These are phyloP conservation scores for Chironomus tentans DNA, from an alignment of 2,888 invertebrate species.

Conservation along the genomic window DNA sequence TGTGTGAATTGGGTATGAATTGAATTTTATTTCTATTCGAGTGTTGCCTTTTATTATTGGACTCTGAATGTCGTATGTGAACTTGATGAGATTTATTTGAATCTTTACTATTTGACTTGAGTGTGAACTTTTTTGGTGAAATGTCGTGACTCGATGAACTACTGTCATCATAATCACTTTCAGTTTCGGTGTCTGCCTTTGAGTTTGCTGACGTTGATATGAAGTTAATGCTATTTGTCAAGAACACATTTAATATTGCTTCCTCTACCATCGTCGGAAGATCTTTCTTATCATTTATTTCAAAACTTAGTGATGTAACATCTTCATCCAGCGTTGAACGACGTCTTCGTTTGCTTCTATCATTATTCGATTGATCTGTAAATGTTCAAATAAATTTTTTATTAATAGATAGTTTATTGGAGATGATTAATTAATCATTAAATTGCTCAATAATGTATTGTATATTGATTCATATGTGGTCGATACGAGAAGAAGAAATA, in stretches of 20 bases:
- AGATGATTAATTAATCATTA: no score
- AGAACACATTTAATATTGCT: constrained; percentile 23
- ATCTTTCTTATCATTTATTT: constrained; percentile 9
- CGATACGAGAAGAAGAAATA: no score
- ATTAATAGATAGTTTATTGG: no score
- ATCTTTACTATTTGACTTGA: constrained; percentile 34
- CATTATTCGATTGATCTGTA: constrained; percentile 24
- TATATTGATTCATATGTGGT: no score
- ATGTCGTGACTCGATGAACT: neutral
- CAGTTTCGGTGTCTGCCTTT: neutral
- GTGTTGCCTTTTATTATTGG: neutral
- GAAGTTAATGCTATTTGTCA: neutral
- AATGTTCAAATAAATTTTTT: neutral
- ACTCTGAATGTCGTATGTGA: no score
- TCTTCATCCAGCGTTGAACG: constrained; percentile 26
- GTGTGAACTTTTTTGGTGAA: constrained; percentile 32
- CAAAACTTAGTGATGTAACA: constrained; percentile 20
- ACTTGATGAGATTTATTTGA: constrained; percentile 9
- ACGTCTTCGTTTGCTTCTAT: constrained; percentile 23
- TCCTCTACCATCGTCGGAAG: constrained; percentile 25
- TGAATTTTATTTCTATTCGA: constrained; percentile 12
- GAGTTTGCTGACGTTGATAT: neutral
- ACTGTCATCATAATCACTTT: constrained; percentile 21
- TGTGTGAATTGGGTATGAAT: neutral
- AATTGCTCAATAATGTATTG: no score